These are phyloP conservation scores for Thalpophila matura DNA, from an alignment of 2,888 invertebrate genomes.

Conservation along the genomic window DNA sequence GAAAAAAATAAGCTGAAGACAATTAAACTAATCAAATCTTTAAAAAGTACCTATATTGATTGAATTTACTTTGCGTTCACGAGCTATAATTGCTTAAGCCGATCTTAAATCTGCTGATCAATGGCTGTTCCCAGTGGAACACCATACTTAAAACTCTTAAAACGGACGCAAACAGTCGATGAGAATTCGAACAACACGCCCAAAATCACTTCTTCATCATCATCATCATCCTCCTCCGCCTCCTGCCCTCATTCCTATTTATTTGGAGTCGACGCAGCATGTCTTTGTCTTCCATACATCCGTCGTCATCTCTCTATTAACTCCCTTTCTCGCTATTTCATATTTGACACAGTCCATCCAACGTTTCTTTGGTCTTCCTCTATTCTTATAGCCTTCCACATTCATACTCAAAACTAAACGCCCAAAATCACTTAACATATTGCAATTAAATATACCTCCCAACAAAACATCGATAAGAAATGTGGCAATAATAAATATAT, in stretches of 20 bases:
- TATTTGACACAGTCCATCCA: too few relatives aligned
- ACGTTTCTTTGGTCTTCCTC: too few relatives aligned
- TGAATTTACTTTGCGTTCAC: too few relatives aligned
- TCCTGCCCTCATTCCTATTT: too few relatives aligned
- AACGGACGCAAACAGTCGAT: background rate
- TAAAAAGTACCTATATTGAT: background rate
- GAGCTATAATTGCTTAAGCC: too few relatives aligned
- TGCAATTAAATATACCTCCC: slow-evolving; percentile 37
- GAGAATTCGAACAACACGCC: background rate
- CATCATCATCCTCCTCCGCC: too few relatives aligned
- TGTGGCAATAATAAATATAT: slow-evolving; percentile 43
- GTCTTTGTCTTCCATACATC: too few relatives aligned
- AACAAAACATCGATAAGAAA: slow-evolving; percentile 50
- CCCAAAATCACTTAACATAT: slow-evolving; percentile 2
- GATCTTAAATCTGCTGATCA: background rate
- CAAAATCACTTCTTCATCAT: background rate
- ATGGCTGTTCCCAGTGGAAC: background rate
- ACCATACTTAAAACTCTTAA: background rate
- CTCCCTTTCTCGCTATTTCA: too few relatives aligned
- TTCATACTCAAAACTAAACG: too few relatives aligned
- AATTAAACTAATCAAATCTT: background rate
- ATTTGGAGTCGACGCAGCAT: too few relatives aligned
- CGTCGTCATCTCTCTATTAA: too few relatives aligned
- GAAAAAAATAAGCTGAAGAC: background rate
- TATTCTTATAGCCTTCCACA: too few relatives aligned